Evolutionary conservation across 1,140 invertebrate species (phyloP), one percentile per base, ranked within the genome.

Genomic region (Colletes latitarsis): DNA sequence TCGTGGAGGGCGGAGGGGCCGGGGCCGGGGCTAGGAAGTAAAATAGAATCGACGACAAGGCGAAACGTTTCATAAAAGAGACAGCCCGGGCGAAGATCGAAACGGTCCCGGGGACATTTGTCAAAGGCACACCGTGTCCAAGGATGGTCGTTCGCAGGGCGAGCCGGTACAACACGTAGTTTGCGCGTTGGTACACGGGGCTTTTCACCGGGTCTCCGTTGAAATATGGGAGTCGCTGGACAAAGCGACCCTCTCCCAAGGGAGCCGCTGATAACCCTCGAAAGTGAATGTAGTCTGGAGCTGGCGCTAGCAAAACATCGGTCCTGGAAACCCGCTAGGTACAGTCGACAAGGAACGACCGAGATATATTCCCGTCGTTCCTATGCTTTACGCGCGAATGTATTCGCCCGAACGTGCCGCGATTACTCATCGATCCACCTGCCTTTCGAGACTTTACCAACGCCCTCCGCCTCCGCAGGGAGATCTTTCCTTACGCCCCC

Each of bases 141-240:
- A 71, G 67, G 68, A 77, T 49, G 64, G 52, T 15, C 66, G 66
- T 21, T 49, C 41, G 53, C 21, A 6, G 19, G 46, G 5, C 72
- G 43, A 74, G 4, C 17, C 53, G n/a, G 12, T 14, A 49, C 41
- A 72, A 78, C 75, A 58, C 70, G 52, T 71, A 66, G 66, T 78
- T 69, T n/a, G 53, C 75, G 55, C 68, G 62, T 30, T 17, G 58
- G 64, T 78, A 82, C 77, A 75, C 75, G 55, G 68, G 39, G 64
- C 70, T 79, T 79, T 78, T 79, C 76, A 75, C 49, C 69, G 69
- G 39, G 58, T 30, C 66, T 74, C 63, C 21, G 53, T 83, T 80
- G 77, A 83, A 83, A 80, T 83, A 83, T 83, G 82, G 82, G 43
- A 75, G 77, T 72, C 70, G 77, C 64, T 39, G 81, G 81, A 82